Evolutionary conservation across 2,113 vertebrate genomes (phyloP).

Genomic region (Glareola pratincola): DNA sequence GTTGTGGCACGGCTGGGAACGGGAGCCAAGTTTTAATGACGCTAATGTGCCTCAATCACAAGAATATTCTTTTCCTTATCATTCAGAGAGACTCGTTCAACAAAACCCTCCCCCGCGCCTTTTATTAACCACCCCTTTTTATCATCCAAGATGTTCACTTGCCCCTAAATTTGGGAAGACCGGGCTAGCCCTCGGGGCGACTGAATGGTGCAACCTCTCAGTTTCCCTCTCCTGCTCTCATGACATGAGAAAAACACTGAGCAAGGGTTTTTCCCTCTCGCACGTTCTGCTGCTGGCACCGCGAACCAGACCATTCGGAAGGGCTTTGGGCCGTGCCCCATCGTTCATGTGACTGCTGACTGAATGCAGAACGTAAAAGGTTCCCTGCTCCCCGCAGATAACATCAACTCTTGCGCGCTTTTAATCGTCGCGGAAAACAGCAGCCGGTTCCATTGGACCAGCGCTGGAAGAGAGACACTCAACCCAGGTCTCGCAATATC

Average conservation of each 20-base stretch:
- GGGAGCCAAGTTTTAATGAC: background rate
- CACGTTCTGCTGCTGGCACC: constrained; percentile 28
- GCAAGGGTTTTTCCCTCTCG: background rate
- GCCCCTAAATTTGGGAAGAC: background rate
- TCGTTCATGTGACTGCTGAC: constrained; percentile 57
- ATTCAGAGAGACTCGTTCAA: background rate
- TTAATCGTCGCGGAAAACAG: background rate
- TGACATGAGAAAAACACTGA: constrained; percentile 1
- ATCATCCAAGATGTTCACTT: background rate
- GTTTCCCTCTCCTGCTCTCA: background rate
- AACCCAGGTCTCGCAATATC: background rate
- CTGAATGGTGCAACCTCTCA: background rate
- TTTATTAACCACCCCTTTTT: background rate
- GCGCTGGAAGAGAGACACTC: constrained; percentile 5
- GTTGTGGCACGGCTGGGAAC: background rate
- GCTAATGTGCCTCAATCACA: background rate
- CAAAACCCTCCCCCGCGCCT: background rate
- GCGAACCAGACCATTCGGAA: background rate
- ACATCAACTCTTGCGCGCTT: constrained; percentile 23
- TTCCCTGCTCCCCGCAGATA: constrained; percentile 6
- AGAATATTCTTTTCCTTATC: background rate
- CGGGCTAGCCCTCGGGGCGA: background rate
- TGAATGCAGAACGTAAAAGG: background rate
- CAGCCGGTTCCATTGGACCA: background rate
- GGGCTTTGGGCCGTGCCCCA: background rate